Evolutionary conservation across 2,113 vertebrate species (phyloP).

Genomic region (Bubalus kerabau): DNA sequence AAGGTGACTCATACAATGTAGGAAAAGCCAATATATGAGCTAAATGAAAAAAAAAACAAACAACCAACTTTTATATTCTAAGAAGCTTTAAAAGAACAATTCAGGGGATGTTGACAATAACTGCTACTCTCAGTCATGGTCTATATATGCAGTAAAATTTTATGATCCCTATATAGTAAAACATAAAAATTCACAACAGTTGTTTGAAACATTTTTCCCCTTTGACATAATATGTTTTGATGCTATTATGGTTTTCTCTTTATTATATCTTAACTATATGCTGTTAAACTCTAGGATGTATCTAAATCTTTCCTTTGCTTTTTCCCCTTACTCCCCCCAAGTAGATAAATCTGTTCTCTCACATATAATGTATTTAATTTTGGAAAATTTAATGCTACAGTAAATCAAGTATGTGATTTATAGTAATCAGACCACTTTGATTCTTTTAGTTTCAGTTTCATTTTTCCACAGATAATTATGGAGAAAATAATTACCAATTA

Average conservation of each 20-base stretch:
- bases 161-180: slow-evolving; percentile 63
- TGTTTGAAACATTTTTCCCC: slow-evolving; percentile 71
- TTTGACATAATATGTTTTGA: slow-evolving; percentile 73
- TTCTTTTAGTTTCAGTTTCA: slow-evolving; percentile 72
- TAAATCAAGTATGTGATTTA: slow-evolving; percentile 59
- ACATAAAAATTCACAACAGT: slow-evolving; percentile 62
- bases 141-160: slow-evolving; percentile 71
- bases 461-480: slow-evolving; percentile 78
- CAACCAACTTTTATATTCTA: slow-evolving; percentile 64
- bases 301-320: slow-evolving; percentile 72
- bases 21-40: slow-evolving; percentile 63
- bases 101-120: slow-evolving; percentile 70
- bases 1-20: slow-evolving; percentile 64
- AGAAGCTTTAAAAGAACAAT: slow-evolving; percentile 80
- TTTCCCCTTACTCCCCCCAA: neutral
- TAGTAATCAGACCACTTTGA: slow-evolving; percentile 78
- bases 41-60: slow-evolving; percentile 64
- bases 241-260: slow-evolving; percentile 74
- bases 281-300: slow-evolving; percentile 76
- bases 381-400: slow-evolving; percentile 63
- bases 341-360: slow-evolving; percentile 71
- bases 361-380: slow-evolving; percentile 65
- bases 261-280: slow-evolving; percentile 75
- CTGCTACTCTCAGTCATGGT: slow-evolving; percentile 72
- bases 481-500: slow-evolving; percentile 76